phyloP scores from a whole-genome alignment of 2,113 vertebrate species.

The Sander vitreus region DNA sequence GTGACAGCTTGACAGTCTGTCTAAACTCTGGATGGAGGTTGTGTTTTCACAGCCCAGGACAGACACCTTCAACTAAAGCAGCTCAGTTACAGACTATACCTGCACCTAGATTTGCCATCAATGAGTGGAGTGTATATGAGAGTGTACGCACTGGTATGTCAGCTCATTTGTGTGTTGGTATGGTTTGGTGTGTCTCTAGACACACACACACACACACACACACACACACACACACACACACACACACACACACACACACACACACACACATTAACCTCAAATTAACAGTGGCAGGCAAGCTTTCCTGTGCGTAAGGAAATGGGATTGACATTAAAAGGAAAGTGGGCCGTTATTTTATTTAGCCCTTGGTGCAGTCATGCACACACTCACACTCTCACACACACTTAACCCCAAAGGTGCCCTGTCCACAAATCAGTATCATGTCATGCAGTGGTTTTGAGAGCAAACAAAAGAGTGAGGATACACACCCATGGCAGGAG shows the following conservation, averaged over 20 bases:
- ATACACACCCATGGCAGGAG: slow-evolving; percentile 33
- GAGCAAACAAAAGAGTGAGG: slow-evolving; percentile 48
- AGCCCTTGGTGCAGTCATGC: slow-evolving; percentile 45
- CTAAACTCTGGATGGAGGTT: slow-evolving; percentile 72
- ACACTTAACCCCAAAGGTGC: slow-evolving; percentile 61
- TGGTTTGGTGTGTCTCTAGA: slow-evolving; percentile 20
- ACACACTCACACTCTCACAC: slow-evolving; percentile 29
- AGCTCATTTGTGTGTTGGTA: slow-evolving; percentile 19
- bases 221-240: slow-evolving; percentile 16
- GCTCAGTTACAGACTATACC: slow-evolving; percentile 60
- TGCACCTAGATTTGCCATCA: slow-evolving; percentile 26
- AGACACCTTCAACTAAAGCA: slow-evolving; percentile 51
- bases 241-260: neutral
- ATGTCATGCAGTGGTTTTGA: slow-evolving; percentile 44
- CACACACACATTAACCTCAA: slow-evolving; percentile 45
- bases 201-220: slow-evolving; percentile 19
- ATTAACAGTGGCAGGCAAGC: slow-evolving; percentile 58
- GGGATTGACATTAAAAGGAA: slow-evolving; percentile 67
- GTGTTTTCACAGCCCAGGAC: slow-evolving; percentile 73
- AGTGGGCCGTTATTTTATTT: slow-evolving; percentile 65
- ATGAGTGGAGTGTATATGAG: slow-evolving; percentile 8
- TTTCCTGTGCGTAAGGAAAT: slow-evolving; percentile 67
- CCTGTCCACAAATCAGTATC: slow-evolving; percentile 54
- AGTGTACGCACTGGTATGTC: slow-evolving; percentile 1
- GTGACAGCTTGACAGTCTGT: slow-evolving; percentile 81